These are phyloP conservation scores for Hirundo rustica DNA, from an alignment of 2,797 vertebrate species.

Conservation along the genomic window DNA sequence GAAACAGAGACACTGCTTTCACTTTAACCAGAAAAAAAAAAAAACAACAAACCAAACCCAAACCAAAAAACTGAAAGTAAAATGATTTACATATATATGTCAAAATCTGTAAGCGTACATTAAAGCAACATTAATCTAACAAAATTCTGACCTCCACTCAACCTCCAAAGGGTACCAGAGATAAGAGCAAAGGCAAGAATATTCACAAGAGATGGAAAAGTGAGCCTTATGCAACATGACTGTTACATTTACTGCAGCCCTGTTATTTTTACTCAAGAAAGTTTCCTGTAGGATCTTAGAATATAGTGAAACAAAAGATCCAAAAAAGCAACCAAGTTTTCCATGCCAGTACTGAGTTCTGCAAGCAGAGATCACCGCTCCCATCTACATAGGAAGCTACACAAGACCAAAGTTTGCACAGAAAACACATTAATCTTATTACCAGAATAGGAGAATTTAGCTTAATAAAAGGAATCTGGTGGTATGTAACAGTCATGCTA, in stretches of 20 bases:
- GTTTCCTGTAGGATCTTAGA: not conserved
- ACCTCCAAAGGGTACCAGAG: not conserved
- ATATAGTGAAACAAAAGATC: not conserved
- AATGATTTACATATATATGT: not conserved
- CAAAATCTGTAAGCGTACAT: not conserved
- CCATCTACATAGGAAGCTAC: not conserved
- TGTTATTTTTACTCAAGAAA: not conserved
- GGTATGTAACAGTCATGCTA: not conserved
- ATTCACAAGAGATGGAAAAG: not conserved
- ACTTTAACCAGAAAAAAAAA: not conserved
- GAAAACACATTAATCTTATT: not conserved
- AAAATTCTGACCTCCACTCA: not conserved
- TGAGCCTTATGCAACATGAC: not conserved
- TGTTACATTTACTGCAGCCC: not conserved
- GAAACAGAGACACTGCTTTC: not conserved
- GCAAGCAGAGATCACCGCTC: not conserved
- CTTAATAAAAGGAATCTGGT: not conserved
- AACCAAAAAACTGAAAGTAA: not conserved
- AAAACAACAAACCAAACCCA: not conserved
- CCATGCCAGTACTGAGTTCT: not conserved
- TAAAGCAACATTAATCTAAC: not conserved
- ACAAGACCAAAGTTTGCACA: not conserved
- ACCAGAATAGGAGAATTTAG: not conserved
- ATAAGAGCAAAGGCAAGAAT: not conserved
- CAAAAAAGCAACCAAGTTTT: not conserved